Conservation (phyloP, 2,113 vertebrate species). For the Lanius ludovicianus region DNA sequence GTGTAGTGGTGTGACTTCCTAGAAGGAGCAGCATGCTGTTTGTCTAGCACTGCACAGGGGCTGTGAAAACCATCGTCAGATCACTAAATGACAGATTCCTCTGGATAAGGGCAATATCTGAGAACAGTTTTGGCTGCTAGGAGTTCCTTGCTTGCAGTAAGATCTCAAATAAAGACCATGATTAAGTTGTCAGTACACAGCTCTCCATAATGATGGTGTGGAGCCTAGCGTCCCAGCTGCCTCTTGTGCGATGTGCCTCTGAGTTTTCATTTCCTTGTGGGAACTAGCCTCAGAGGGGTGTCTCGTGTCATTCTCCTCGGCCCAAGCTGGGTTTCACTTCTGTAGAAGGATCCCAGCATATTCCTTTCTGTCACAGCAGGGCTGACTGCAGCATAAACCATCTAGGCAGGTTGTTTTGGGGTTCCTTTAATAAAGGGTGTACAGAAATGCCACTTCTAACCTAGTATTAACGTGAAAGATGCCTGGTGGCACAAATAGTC, state of each 20-base stretch:
- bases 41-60: not conserved
- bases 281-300: not conserved
- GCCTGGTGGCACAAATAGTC: not conserved
- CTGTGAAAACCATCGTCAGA: not conserved
- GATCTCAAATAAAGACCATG: not conserved
- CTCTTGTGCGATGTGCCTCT: not conserved
- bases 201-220: not conserved
- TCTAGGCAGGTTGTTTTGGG: not conserved
- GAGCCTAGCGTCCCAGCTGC: not conserved
- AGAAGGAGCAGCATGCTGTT: not conserved
- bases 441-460: not conserved
- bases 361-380: not conserved
- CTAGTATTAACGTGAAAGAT: not conserved
- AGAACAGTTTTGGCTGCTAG: not conserved
- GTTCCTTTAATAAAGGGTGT: not conserved
- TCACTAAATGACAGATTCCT: not conserved
- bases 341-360: not conserved
- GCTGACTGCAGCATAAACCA: not conserved
- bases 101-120: not conserved
- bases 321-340: not conserved
- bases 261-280: not conserved
- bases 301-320: not conserved
- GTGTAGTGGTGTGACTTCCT: not conserved
- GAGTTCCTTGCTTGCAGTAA: not conserved
- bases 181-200: not conserved